Percentiles rank a stretch among this genome's conserved stretches.
Conservation (phyloP, 2,797 vertebrate genomes). For the Antrozous pallidus region DNA sequence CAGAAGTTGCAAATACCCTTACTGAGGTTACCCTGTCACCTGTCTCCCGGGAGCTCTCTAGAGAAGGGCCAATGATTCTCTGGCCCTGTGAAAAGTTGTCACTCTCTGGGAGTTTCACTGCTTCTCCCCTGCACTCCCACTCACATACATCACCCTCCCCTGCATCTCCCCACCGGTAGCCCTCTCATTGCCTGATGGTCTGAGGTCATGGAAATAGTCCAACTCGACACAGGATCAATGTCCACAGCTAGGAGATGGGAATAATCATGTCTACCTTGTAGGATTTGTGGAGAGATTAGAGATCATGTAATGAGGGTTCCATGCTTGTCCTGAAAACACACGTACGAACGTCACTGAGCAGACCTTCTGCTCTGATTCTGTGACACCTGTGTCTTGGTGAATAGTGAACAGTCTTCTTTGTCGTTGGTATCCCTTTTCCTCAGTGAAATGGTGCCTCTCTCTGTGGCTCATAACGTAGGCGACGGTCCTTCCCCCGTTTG, state of each 20-base stretch:
- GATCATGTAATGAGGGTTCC: background rate
- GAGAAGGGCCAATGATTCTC: background rate
- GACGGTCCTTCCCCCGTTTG: background rate
- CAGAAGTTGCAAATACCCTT: background rate
- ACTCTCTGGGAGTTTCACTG: background rate
- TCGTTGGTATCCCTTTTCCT: background rate
- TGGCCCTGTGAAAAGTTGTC: background rate
- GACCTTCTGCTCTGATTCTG: background rate
- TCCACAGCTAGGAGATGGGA: background rate
- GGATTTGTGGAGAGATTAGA: background rate
- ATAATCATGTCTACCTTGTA: background rate
- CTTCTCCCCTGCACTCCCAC: background rate
- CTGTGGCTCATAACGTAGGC: background rate
- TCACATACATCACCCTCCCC: fast-evolving
- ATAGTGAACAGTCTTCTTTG: background rate
- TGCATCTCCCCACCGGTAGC: background rate
- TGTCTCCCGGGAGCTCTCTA: background rate
- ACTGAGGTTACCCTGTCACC: background rate
- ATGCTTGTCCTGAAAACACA: background rate
- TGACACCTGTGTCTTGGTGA: background rate
- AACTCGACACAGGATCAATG: background rate
- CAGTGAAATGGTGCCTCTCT: background rate
- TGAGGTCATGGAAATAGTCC: background rate
- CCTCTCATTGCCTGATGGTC: background rate
- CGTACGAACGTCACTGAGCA: background rate